Conservation (phyloP, 2,888 invertebrate genomes). For the Lithophane socia region DNA sequence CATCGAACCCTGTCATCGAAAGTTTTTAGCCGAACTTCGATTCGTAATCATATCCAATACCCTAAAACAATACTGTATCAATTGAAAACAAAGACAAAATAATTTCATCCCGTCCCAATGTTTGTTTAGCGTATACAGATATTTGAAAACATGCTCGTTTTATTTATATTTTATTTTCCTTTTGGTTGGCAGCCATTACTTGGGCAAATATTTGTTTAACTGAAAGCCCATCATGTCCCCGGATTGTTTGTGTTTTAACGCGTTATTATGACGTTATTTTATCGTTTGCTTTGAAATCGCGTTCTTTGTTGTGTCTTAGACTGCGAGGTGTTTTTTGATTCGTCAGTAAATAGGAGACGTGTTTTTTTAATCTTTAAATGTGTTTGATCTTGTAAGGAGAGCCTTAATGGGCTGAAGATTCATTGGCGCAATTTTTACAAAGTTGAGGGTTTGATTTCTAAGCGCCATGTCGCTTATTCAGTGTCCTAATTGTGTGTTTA, state of each 20-base stretch:
- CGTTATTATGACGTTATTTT: constrained; percentile 70
- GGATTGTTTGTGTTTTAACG: constrained; percentile 73
- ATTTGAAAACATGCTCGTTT: constrained; percentile 71
- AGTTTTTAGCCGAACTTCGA: neutral
- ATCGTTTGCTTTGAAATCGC: constrained; percentile 50
- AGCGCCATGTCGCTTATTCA: neutral
- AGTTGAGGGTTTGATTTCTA: neutral
- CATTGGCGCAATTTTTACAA: neutral
- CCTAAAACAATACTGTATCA: constrained; percentile 33
- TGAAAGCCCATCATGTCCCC: constrained; percentile 76
- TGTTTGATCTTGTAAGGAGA: constrained; percentile 17
- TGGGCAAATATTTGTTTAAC: constrained; percentile 79
- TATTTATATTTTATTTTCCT: constrained; percentile 78
- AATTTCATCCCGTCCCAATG: constrained; percentile 54
- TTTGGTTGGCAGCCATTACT: constrained; percentile 80
- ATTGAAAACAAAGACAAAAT: constrained; percentile 48
- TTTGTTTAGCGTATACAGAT: constrained; percentile 67
- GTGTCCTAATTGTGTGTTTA: neutral
- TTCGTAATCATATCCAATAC: constrained; percentile 3
- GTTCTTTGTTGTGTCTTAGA: constrained; percentile 44
- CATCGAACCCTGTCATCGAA: neutral
- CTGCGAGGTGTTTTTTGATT: constrained; percentile 44
- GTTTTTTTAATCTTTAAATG: constrained; percentile 28
- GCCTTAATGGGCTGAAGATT: neutral
- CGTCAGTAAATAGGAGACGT: constrained; percentile 29